Percentiles rank a stretch among this genome's conserved stretches.
phyloP scores from a whole-genome alignment of 1,140 invertebrate species.

The Calosoma granatense region DNA sequence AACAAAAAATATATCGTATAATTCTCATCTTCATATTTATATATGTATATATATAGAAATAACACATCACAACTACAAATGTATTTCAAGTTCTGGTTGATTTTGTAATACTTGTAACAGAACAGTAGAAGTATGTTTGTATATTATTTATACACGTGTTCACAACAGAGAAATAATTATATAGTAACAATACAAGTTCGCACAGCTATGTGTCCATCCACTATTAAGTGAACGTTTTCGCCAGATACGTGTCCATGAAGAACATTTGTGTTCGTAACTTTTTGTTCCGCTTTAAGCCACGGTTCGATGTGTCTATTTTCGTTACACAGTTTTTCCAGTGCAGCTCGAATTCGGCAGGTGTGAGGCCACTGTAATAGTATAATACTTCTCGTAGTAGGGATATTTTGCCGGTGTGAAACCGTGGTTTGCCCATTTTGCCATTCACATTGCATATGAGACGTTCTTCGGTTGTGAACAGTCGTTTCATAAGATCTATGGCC shows the following conservation, averaged over 20 bases:
- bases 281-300: conserved; percentile 35
- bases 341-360: conserved; percentile 37
- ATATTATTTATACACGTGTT: background rate
- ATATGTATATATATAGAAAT: conserved; percentile 1
- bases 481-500: conserved; percentile 42
- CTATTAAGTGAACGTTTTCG: conserved; percentile 7
- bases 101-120: background rate
- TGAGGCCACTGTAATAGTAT: conserved; percentile 36
- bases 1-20: conserved; percentile 2
- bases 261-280: conserved; percentile 1
- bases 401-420: conserved; percentile 41
- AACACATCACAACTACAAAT: background rate
- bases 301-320: conserved; percentile 42
- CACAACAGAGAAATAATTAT: background rate
- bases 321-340: conserved; percentile 43
- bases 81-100: too few relatives aligned
- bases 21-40: too few relatives aligned
- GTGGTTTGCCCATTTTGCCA: conserved; percentile 42
- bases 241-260: background rate
- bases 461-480: conserved; percentile 39
- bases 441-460: conserved; percentile 41
- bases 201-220: background rate
- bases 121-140: too few relatives aligned
- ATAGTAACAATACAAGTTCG: background rate
- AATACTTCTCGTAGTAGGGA: conserved; percentile 38